Conservation (phyloP, 2,797 vertebrate genomes). For the Gymnodraco acuticeps region DNA sequence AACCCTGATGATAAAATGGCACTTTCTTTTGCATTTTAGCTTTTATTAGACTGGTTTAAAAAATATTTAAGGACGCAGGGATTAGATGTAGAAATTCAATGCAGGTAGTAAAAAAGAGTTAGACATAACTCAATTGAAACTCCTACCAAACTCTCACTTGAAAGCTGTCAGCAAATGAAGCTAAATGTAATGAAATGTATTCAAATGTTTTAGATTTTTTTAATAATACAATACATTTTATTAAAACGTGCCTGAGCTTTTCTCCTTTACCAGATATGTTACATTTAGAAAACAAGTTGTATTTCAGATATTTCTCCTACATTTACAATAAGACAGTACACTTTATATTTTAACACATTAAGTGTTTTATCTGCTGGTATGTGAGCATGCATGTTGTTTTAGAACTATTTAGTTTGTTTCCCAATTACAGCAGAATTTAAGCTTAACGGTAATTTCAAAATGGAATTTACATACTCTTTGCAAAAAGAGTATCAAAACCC, state of each 20-base stretch:
- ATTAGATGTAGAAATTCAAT: neutral
- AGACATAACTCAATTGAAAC: conserved; percentile 3
- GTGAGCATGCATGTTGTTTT: neutral
- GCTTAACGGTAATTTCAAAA: neutral
- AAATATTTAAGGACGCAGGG: neutral
- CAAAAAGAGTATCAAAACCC: neutral
- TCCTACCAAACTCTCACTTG: neutral
- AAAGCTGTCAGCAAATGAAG: neutral
- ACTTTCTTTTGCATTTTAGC: neutral
- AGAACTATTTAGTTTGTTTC: neutral
- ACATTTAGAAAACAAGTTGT: neutral
- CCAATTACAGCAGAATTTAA: neutral
- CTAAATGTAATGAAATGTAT: neutral
- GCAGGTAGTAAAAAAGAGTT: neutral
- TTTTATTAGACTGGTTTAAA: neutral
- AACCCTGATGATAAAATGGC: conserved; percentile 1
- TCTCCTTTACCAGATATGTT: neutral
- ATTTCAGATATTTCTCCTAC: neutral
- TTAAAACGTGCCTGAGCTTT: neutral
- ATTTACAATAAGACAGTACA: neutral
- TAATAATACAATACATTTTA: conserved; percentile 1
- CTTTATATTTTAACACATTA: neutral
- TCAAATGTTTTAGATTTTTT: neutral
- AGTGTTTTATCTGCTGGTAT: neutral
- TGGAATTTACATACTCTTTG: no score